Percentiles rank a stretch among this genome's conserved stretches.
Evolutionary conservation across 1,140 invertebrate species (phyloP).

Genomic region (Heliconius himera): DNA sequence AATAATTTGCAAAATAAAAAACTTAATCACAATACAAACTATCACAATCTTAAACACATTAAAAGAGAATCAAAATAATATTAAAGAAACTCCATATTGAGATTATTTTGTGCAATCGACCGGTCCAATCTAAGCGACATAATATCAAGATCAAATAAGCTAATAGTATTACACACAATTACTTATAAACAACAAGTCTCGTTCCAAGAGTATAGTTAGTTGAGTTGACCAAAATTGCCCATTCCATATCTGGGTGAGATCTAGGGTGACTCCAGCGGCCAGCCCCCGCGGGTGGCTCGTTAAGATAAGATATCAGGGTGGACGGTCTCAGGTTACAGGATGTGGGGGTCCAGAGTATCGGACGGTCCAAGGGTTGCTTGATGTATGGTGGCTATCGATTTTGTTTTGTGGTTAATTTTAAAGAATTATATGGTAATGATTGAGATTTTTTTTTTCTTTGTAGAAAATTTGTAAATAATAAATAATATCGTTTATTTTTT

Average conservation of each 20-base stretch:
- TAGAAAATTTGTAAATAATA: too few species aligned
- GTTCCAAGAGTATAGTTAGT: slow-evolving; percentile 40
- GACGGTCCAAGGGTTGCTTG: slow-evolving; percentile 45
- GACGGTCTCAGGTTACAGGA: slow-evolving; percentile 49
- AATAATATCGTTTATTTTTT: too few species aligned
- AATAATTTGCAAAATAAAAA: neutral
- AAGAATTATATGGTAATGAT: neutral
- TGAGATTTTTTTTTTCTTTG: too few species aligned
- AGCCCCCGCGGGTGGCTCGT: slow-evolving; percentile 45
- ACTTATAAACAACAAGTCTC: slow-evolving; percentile 44
- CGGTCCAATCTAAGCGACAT: slow-evolving; percentile 26
- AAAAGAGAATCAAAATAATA: neutral
- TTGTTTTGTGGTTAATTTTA: slow-evolving; percentile 31
- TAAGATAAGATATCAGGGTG: slow-evolving; percentile 49
- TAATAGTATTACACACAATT: slow-evolving; percentile 44
- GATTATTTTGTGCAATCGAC: slow-evolving; percentile 21
- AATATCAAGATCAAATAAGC: slow-evolving; percentile 46
- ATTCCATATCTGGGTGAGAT: slow-evolving; percentile 42
- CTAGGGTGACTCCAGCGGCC: slow-evolving; percentile 39
- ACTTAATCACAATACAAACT: neutral
- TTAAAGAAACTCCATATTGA: too few species aligned
- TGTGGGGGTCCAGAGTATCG: slow-evolving; percentile 41
- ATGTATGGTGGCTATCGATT: slow-evolving; percentile 46
- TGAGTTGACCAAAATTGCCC: slow-evolving; percentile 47
- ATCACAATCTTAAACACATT: neutral